Base-by-base conservation (phyloP, 2,113 vertebrate species). In the Heterotilapia buettikoferi region DNA sequence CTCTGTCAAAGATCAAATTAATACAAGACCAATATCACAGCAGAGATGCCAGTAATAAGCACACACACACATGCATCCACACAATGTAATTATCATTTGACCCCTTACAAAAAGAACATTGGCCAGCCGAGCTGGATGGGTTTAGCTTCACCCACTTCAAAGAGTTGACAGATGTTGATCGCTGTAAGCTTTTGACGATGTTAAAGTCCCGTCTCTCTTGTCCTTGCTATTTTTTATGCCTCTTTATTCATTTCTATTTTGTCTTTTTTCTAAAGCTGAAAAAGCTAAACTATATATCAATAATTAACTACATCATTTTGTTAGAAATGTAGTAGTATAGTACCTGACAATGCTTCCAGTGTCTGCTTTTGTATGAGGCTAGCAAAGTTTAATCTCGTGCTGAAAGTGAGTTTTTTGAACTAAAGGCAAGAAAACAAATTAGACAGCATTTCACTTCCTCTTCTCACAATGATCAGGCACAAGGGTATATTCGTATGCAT, bases 1-100 rank as follows among this genome's bases (percentile, higher is more conserved):
- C 89, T 91, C 86, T 88, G 90, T 94, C 86, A 91, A 84, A 89
- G n/a, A 90, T 92, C 36, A 71, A 83, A 91, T 90, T 21, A 92
- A 89, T 80, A 59, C n/a, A 79, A 66, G 80, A 73, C 21, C 33
- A 66, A 50, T 40, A 53, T 50, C 24, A 40, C 29, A 87, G 52
- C 12, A 63, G 63, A 83, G 73, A 86, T 4, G 14, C 76, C 88
- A 84, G 86, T 73, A 84, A 85, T 40, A 88, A 87, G 45, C 33
- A 31, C 83, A 57, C 76, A 21, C 47, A 57, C 33, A 50, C 47
- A 53, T n/a, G 40, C 6, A 3, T 57, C 31, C 82, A 57, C 31
- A 86, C 53, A 83, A 56, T 71, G 33, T 82, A 56, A 88, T 92
- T 80, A 88, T 92, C 33, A 47, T 83, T 81, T 90, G 84, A 94